Evolutionary conservation across 2,113 vertebrate species (phyloP).

Genomic region (Zosterops borbonicus): DNA sequence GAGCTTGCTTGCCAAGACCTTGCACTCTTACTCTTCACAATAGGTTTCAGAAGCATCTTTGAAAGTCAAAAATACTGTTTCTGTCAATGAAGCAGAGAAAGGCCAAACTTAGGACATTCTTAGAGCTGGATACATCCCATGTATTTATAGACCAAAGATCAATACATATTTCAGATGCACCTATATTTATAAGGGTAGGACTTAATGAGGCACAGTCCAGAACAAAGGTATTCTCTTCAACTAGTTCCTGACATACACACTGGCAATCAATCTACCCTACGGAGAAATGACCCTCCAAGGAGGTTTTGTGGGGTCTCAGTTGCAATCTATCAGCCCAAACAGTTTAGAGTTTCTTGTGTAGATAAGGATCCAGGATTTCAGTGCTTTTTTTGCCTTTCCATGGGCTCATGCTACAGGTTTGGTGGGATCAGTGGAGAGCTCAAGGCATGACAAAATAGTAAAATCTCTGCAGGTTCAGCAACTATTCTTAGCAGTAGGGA

Average conservation of each 20-base stretch:
- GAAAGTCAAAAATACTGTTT: neutral
- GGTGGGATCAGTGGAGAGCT: neutral
- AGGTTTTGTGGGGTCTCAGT: neutral
- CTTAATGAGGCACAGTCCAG: neutral
- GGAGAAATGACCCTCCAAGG: neutral
- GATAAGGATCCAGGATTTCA: neutral
- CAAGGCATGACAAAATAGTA: neutral
- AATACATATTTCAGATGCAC: neutral
- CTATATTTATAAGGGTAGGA: neutral
- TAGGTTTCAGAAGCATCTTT: neutral
- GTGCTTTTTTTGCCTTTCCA: neutral
- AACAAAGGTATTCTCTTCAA: neutral
- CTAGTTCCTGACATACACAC: neutral
- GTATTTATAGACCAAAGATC: neutral
- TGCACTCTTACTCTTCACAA: neutral
- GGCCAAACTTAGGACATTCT: neutral
- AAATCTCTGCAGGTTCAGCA: neutral
- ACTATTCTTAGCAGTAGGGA: neutral
- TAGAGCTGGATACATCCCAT: neutral
- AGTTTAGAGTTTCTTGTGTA: neutral
- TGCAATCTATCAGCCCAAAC: neutral
- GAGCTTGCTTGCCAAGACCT: neutral
- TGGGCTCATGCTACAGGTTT: neutral
- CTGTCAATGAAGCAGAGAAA: neutral
- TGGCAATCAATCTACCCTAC: neutral